Conservation (phyloP, 2,113 vertebrate genomes). For the Pterocles gutturalis region DNA sequence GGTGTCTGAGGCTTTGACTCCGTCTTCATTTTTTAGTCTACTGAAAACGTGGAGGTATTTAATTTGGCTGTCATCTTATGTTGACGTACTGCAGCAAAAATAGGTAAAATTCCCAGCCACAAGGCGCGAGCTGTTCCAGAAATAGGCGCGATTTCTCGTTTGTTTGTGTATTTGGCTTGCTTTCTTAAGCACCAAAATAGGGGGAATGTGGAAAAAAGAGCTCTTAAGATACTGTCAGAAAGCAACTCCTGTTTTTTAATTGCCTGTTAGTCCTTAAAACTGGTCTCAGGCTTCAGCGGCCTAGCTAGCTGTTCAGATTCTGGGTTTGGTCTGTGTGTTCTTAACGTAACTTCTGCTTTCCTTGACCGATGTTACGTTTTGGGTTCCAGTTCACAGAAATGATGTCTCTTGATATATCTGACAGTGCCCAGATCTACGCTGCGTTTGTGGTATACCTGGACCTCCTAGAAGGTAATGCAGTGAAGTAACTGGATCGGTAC, state of each 20-base stretch:
- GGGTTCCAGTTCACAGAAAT: constrained; percentile 86
- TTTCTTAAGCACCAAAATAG: not conserved
- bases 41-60: not conserved
- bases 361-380: not conserved
- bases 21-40: not conserved
- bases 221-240: not conserved
- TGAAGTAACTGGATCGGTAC: no score
- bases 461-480: constrained; percentile 87
- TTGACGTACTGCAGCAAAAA: not conserved
- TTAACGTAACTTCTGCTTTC: not conserved
- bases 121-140: not conserved
- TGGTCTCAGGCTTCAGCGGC: not conserved
- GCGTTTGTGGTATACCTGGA: constrained; percentile 94
- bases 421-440: constrained; percentile 85
- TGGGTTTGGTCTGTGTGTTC: not conserved
- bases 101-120: not conserved
- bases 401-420: constrained; percentile 85
- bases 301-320: not conserved
- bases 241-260: not conserved
- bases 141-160: not conserved
- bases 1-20: not conserved
- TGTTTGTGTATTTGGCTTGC: not conserved
- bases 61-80: not conserved
- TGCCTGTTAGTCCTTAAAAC: not conserved
- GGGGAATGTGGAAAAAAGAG: not conserved